A percentile compares a stretch with the other conserved stretches of the same genome.
Evolutionary conservation across 2,888 invertebrate genomes (phyloP).

Genomic region (Orchestes rusci): DNA sequence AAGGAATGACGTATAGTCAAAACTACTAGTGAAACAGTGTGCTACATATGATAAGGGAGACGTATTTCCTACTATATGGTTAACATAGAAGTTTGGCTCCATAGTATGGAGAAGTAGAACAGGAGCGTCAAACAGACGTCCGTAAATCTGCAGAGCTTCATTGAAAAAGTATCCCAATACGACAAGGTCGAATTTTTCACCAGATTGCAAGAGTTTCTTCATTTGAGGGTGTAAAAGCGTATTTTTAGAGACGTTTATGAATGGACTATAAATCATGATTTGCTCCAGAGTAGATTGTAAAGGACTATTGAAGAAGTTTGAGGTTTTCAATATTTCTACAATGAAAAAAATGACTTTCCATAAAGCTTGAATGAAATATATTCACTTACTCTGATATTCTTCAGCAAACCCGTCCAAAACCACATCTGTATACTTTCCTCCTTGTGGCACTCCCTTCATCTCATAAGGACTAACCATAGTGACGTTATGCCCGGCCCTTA

Average conservation of each 20-base stretch:
- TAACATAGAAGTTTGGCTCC: not conserved
- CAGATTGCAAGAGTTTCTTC: too few species aligned
- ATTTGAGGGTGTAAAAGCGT: too few species aligned
- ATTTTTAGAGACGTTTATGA: too few species aligned
- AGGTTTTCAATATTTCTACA: too few species aligned
- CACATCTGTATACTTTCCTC: constrained; percentile 18
- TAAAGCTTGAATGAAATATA: too few species aligned
- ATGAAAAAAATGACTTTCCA: too few species aligned
- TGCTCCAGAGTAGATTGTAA: too few species aligned
- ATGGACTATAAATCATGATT: too few species aligned
- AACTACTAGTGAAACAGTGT: too few species aligned
- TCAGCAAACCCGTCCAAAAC: constrained; percentile 13
- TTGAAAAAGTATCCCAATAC: constrained; percentile 46
- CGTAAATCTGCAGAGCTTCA: constrained; percentile 44
- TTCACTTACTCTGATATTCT: constrained; percentile 10
- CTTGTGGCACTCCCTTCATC: constrained; percentile 16
- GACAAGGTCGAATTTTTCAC: constrained; percentile 41
- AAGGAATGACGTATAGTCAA: too few species aligned
- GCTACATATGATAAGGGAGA: constrained; percentile 1
- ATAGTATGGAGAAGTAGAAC: constrained; percentile 41
- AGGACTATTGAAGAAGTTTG: too few species aligned
- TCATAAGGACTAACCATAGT: constrained; percentile 31
- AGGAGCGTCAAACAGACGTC: constrained; percentile 38
- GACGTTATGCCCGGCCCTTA: constrained; percentile 46
- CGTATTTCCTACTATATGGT: constrained; percentile 1